phyloP scores from a whole-genome alignment of 2,113 vertebrate genomes.

The Rhinoptilus africanus region DNA sequence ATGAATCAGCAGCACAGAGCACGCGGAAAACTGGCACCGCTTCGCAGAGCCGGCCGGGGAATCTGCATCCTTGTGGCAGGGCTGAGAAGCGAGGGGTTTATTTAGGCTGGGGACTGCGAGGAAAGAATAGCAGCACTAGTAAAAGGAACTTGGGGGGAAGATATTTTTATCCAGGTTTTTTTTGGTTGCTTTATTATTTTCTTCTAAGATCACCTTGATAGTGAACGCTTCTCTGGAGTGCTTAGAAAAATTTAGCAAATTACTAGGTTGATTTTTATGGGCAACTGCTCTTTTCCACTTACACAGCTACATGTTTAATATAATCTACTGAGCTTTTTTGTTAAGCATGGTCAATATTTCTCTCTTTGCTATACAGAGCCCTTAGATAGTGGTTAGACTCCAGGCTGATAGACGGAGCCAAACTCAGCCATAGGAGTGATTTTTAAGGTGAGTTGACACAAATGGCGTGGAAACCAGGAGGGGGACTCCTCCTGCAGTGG shows the following conservation, averaged over 20 bases:
- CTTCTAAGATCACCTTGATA: neutral
- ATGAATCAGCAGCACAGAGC: neutral
- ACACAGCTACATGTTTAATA: rapidly evolving
- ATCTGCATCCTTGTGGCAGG: neutral
- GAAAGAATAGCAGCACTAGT: neutral
- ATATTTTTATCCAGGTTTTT: neutral
- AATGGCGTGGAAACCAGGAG: rapidly evolving
- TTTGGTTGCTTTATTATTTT: neutral
- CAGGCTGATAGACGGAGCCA: neutral
- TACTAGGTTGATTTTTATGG: neutral
- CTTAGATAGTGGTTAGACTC: neutral
- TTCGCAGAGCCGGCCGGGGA: neutral
- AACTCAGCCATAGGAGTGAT: neutral
- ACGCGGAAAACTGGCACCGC: rapidly evolving
- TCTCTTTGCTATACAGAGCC: neutral
- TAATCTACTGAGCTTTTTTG: neutral
- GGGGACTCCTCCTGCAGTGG: neutral
- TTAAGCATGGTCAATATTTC: neutral
- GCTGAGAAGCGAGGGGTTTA: neutral
- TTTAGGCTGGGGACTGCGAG: neutral
- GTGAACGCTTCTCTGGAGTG: neutral
- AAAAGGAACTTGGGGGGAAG: neutral
- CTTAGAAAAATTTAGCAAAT: neutral
- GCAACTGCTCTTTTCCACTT: neutral
- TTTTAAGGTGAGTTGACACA: neutral